These are phyloP conservation scores for Periophthalmus modestus DNA, from an alignment of 2,113 vertebrate species.

Conservation along the genomic window DNA sequence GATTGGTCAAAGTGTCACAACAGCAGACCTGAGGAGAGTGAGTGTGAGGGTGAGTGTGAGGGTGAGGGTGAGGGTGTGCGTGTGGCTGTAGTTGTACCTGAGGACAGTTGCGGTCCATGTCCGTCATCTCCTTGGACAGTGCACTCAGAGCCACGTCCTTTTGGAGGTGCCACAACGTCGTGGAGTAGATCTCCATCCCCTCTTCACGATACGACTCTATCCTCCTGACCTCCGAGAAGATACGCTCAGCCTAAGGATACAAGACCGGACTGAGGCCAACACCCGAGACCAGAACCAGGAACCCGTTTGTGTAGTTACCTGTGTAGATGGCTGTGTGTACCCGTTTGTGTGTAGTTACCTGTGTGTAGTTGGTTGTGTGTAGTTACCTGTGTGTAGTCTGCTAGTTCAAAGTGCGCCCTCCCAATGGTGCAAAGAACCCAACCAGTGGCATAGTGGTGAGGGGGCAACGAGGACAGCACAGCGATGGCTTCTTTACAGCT, in stretches of 20 bases:
- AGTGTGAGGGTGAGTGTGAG: slow-evolving; percentile 1
- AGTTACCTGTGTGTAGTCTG: slow-evolving; percentile 94
- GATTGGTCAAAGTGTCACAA: too few relatives aligned
- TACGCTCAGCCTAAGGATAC: slow-evolving; percentile 86
- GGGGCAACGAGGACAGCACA: slow-evolving; percentile 91
- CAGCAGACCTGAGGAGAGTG: slow-evolving; percentile 91
- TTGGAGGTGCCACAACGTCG: slow-evolving; percentile 97
- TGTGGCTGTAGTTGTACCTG: slow-evolving; percentile 77
- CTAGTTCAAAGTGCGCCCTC: slow-evolving; percentile 95
- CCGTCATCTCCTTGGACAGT: slow-evolving; percentile 96
- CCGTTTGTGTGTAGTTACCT: too few relatives aligned
- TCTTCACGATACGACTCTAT: slow-evolving; percentile 95
- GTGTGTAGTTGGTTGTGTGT: too few relatives aligned
- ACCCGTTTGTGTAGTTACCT: too few relatives aligned
- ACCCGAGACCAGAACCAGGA: too few relatives aligned
- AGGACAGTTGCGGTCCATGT: slow-evolving; percentile 98
- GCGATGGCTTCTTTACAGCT: slow-evolving; percentile 95
- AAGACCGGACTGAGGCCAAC: neutral
- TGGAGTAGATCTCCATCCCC: slow-evolving; percentile 98
- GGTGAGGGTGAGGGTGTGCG: neutral
- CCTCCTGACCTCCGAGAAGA: slow-evolving; percentile 94
- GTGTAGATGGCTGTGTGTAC: too few relatives aligned
- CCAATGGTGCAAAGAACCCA: slow-evolving; percentile 97
- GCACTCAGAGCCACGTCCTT: slow-evolving; percentile 96
- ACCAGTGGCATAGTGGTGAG: slow-evolving; percentile 97